Percentiles rank a stretch among this genome's conserved stretches.
These are phyloP conservation scores for Caerostris extrusa DNA, from an alignment of 1,140 invertebrate genomes.

Conservation along the genomic window DNA sequence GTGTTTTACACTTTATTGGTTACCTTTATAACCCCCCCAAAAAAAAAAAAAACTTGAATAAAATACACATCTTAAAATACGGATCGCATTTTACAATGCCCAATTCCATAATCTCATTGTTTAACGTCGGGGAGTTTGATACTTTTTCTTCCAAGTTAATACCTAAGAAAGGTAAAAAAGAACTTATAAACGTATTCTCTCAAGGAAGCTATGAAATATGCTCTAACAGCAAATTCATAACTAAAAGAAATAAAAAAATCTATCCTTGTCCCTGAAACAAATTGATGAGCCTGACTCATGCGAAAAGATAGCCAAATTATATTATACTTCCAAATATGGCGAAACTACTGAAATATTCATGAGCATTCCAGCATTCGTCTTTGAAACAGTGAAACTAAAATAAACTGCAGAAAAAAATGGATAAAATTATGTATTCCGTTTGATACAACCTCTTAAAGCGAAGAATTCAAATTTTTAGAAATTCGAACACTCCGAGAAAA, in stretches of 20 bases:
- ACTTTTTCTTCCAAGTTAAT: neutral
- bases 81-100: too few species aligned
- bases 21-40: too few species aligned
- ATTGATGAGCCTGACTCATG: neutral
- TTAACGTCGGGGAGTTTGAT: too few species aligned
- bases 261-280: neutral
- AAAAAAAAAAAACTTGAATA: too few species aligned
- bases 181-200: constrained; percentile 23
- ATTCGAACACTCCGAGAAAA: neutral
- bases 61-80: too few species aligned
- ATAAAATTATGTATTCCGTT: neutral
- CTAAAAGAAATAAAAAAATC: neutral
- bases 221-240: neutral
- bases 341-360: constrained; percentile 1
- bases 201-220: neutral
- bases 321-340: constrained; percentile 37
- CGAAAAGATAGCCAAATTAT: constrained; percentile 37
- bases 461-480: constrained; percentile 7
- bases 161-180: neutral
- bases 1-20: too few species aligned
- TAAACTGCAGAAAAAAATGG: neutral
- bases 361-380: neutral
- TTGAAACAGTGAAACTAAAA: neutral
- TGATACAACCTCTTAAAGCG: neutral
- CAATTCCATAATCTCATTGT: too few species aligned